Percentiles rank a stretch among this genome's conserved stretches.
phyloP scores from a whole-genome alignment of 1,140 invertebrate species.

The Brachionus plicatilis region DNA sequence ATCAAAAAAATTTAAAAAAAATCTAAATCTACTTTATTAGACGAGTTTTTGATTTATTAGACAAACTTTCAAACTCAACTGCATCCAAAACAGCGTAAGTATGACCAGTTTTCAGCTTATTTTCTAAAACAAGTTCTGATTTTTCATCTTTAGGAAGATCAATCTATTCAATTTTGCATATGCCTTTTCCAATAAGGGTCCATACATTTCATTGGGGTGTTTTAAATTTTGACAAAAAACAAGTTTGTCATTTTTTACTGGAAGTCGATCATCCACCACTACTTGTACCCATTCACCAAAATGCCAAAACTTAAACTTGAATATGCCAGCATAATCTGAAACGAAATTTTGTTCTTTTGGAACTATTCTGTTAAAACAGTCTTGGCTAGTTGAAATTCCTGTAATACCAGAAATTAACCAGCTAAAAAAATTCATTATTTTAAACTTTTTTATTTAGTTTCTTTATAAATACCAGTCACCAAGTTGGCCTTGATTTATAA shows the following conservation, averaged over 20 bases:
- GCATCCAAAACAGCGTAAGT: conserved; percentile 65
- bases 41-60: background rate
- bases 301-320: conserved; percentile 57
- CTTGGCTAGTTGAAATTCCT: background rate
- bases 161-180: conserved; percentile 56
- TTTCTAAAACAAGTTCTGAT: background rate
- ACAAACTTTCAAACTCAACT: conserved; percentile 56
- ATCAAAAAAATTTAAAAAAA: background rate
- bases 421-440: background rate
- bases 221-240: conserved; percentile 50
- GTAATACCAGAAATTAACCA: conserved; percentile 24
- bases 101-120: conserved; percentile 45
- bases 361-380: conserved; percentile 15
- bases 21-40: conserved; percentile 18
- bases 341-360: conserved; percentile 36
- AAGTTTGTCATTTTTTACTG: conserved; percentile 42
- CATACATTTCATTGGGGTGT: conserved; percentile 58
- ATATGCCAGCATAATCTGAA: conserved; percentile 45
- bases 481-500: conserved; percentile 5
- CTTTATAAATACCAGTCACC: background rate
- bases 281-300: conserved; percentile 58
- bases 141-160: conserved; percentile 1
- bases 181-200: conserved; percentile 58
- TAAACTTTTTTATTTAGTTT: background rate
- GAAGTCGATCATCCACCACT: conserved; percentile 57